Conservation (phyloP, 2,113 vertebrate genomes). For the Candoia aspera region DNA sequence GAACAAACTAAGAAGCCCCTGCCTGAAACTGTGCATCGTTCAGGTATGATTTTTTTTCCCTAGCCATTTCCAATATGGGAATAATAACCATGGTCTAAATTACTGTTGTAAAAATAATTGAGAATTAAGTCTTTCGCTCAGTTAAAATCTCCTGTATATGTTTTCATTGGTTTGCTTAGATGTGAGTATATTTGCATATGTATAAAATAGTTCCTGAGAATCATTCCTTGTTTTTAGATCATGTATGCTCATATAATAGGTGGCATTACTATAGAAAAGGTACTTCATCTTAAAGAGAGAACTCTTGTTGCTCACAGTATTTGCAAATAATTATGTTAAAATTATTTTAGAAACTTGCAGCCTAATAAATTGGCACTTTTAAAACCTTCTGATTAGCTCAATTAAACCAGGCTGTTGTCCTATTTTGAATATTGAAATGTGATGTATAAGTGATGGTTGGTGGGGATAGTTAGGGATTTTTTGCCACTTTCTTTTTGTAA, state of each 20-base stretch:
- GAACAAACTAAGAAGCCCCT: constrained; percentile 67
- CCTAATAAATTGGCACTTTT: neutral
- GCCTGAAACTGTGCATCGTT: constrained; percentile 34
- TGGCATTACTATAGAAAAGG: neutral
- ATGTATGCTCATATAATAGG: neutral
- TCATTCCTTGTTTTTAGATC: neutral
- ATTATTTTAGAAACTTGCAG: neutral
- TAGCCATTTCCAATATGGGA: fast-evolving
- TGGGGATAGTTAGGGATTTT: neutral
- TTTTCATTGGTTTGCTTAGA: neutral
- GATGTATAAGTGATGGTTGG: neutral
- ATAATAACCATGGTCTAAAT: neutral
- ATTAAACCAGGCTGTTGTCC: neutral
- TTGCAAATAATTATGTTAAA: neutral
- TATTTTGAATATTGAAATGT: neutral
- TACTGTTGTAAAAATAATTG: neutral
- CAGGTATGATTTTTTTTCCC: constrained; percentile 59
- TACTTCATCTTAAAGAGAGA: neutral
- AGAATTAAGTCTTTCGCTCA: neutral
- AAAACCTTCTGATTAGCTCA: neutral
- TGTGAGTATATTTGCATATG: neutral
- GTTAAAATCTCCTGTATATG: neutral
- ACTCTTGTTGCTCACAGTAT: neutral
- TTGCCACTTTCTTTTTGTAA: neutral
- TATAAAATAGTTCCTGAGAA: neutral